Conservation (phyloP, 2,888 invertebrate species). For the Morpho helenor region DNA sequence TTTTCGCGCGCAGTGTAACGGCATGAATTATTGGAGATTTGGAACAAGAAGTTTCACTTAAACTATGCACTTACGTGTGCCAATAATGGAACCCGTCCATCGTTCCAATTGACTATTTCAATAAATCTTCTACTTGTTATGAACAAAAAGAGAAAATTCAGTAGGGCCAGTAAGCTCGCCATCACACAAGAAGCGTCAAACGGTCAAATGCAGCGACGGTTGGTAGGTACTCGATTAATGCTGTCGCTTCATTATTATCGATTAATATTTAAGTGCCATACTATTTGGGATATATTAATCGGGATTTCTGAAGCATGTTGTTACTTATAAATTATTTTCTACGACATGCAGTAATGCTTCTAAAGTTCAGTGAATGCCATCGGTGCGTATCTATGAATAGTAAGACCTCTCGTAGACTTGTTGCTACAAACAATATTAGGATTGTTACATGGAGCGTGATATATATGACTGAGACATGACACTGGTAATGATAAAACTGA, state of each 20-base stretch:
- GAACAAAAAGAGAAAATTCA: constrained; percentile 71
- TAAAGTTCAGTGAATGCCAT: constrained; percentile 33
- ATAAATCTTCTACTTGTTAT: constrained; percentile 52
- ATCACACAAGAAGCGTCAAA: constrained; percentile 73
- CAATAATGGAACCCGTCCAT: constrained; percentile 71
- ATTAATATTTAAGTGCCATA: constrained; percentile 70
- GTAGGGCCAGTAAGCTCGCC: constrained; percentile 73
- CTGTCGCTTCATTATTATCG: constrained; percentile 52
- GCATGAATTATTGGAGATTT: constrained; percentile 78
- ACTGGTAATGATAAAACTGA: constrained; percentile 28
- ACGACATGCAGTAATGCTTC: constrained; percentile 65
- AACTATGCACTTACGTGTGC: constrained; percentile 78
- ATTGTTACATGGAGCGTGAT: constrained; percentile 18
- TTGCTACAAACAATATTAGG: constrained; percentile 14
- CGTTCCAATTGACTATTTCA: constrained; percentile 66
- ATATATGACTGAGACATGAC: constrained; percentile 16
- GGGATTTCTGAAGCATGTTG: constrained; percentile 52
- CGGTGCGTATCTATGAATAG: constrained; percentile 25
- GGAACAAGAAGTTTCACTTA: constrained; percentile 80
- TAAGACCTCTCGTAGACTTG: constrained; percentile 11
- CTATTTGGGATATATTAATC: constrained; percentile 65
- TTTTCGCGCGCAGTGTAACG: constrained; percentile 68
- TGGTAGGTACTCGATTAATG: constrained; percentile 49
- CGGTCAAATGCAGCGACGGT: constrained; percentile 65
- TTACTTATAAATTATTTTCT: constrained; percentile 40